These are phyloP conservation scores for Alligator mississippiensis DNA, from an alignment of 2,113 vertebrate species.

Conservation along the genomic window DNA sequence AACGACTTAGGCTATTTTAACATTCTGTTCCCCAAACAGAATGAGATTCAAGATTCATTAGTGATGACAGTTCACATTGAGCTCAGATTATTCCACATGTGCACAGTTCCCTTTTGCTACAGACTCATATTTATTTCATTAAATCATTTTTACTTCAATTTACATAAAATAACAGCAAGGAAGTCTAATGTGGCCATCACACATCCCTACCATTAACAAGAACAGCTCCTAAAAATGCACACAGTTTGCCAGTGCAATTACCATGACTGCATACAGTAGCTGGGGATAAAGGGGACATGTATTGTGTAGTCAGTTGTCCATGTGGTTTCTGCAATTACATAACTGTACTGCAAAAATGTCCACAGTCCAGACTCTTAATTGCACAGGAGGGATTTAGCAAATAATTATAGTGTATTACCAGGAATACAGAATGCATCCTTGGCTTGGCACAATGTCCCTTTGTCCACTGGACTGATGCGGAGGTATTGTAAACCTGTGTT, in stretches of 20 bases:
- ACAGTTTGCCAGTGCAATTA: background rate
- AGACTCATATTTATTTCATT: background rate
- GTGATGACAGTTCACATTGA: background rate
- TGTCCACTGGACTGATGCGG: background rate
- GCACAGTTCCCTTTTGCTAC: background rate
- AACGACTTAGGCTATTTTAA: background rate
- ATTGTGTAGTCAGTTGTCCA: background rate
- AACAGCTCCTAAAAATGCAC: background rate
- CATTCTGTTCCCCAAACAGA: background rate
- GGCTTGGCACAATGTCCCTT: background rate
- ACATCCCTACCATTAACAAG: background rate
- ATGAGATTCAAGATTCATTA: background rate
- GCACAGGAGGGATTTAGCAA: background rate
- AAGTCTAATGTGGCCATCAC: background rate
- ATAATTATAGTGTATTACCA: background rate
- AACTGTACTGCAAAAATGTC: background rate
- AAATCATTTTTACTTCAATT: background rate
- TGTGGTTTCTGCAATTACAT: background rate
- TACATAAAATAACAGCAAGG: background rate
- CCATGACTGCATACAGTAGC: background rate
- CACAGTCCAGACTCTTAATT: background rate
- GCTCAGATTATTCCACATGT: background rate
- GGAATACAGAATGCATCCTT: background rate
- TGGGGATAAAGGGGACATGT: background rate
- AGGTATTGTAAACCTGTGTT: background rate